Base-by-base conservation (phyloP, 1,140 invertebrate genomes). In the Venturia canescens region DNA sequence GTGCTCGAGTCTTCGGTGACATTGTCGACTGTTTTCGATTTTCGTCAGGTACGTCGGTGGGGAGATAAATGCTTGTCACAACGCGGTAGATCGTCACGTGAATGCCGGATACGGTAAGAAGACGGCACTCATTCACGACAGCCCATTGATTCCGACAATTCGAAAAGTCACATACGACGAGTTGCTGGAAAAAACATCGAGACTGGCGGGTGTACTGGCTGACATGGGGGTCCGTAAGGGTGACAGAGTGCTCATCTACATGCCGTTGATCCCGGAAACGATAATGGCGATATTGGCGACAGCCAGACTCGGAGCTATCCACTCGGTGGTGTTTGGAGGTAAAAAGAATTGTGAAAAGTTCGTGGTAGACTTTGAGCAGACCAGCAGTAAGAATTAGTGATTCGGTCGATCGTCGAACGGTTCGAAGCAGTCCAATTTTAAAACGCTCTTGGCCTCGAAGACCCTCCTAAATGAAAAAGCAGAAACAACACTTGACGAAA, bases 31-130 rank as follows among this genome's bases (percentile, higher is more conserved):
- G 23, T 23, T 75, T 78, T 16, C 16, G 50, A 26, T 44, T 27
- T 53, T 53, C 9, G 23, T 57, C 29, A 96, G 96, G 96, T 98
- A 96, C 93, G 94, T 95, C 0, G 97, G 97, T 2, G 98, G 97
- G 5, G 95, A 98, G 92, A 89, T 98, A 86, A 99, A 98, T 84
- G 97, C 97, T 0, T 98, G 97, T 89, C 97, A 98, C 93, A 99
- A 99, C 91, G 96, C 97, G 0, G 91, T 99, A 3, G 98, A 99
- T 89, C 93, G 97, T 7, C 98, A 99, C 92, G 96, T 98, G 0
- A 92, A 94, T 16, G 94, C 93, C 0, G 97, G 97, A 0, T 92
- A 94, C 7, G 97, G 97, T 0, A 93, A 95, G 1, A 95, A 96
- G 88, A 90, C 95, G 0, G 98, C 98, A 0, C 90, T 99, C 3